Conservation (phyloP, 1,140 invertebrate species). For the Tribolium castaneum region DNA sequence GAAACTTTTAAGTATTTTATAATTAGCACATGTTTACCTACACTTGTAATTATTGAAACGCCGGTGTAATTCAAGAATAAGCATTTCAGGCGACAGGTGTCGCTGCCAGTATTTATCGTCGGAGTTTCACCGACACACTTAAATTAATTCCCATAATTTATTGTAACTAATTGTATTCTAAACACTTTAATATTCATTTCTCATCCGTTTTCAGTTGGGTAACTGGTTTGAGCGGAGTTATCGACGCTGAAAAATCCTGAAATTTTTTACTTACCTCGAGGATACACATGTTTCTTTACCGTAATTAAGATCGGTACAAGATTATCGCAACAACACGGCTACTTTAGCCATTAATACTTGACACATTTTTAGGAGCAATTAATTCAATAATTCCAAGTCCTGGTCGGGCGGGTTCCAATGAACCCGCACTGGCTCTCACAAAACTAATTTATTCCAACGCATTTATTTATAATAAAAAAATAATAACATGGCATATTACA, state of each 20-base stretch:
- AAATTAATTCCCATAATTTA: constrained; percentile 32
- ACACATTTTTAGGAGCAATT: constrained; percentile 48
- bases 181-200: constrained; percentile 14
- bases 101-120: constrained; percentile 25
- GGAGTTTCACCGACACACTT: constrained; percentile 22
- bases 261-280: constrained; percentile 28
- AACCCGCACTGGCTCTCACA: constrained; percentile 28
- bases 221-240: not conserved
- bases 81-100: constrained; percentile 26
- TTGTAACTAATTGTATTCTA: constrained; percentile 26
- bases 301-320: constrained; percentile 46
- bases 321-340: constrained; percentile 44
- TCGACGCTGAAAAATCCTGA: constrained; percentile 18
- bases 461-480: constrained; percentile 44
- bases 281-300: constrained; percentile 33
- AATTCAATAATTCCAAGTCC: constrained; percentile 45
- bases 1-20: not conserved
- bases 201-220: constrained; percentile 7
- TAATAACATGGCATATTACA: constrained; percentile 44
- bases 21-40: constrained; percentile 29
- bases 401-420: constrained; percentile 21
- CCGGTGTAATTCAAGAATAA: not conserved
- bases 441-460: constrained; percentile 39
- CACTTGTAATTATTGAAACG: constrained; percentile 28
- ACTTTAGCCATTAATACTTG: constrained; percentile 47